Evolutionary conservation across 2,888 invertebrate genomes (phyloP).

Genomic region (Scaptomyza polygonia): DNA sequence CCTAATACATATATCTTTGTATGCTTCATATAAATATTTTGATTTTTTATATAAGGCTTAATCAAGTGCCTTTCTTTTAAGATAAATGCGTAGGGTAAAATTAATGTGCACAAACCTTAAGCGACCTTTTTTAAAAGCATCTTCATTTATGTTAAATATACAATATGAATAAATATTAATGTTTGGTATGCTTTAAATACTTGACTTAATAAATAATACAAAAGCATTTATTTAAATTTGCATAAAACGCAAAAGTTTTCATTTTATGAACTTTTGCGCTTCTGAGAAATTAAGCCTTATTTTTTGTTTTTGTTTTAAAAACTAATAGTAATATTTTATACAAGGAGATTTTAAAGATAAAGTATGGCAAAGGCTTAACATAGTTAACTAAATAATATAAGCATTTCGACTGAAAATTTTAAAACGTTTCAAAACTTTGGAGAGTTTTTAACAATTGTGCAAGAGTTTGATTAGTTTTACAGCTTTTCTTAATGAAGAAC

Average conservation of each 20-base stretch:
- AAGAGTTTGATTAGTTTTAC: too few relatives aligned
- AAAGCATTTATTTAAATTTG: constrained; percentile 11
- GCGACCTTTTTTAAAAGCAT: constrained; percentile 3
- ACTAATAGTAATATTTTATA: constrained; percentile 5
- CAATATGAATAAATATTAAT: constrained; percentile 28
- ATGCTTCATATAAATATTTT: constrained; percentile 13
- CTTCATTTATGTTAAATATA: neutral
- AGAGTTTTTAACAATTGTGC: too few relatives aligned
- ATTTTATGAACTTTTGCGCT: constrained; percentile 12
- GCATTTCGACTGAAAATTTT: constrained; percentile 33
- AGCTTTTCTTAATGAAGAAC: too few relatives aligned
- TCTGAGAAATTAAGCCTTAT: too few relatives aligned
- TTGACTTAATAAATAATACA: constrained; percentile 9
- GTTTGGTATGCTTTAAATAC: constrained; percentile 38
- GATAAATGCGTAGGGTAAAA: constrained; percentile 8
- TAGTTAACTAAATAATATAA: constrained; percentile 8
- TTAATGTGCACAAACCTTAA: constrained; percentile 23
- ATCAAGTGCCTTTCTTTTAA: constrained; percentile 13
- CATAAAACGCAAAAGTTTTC: constrained; percentile 13
- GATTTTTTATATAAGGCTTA: constrained; percentile 3
- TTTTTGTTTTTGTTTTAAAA: too few relatives aligned
- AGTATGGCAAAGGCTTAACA: constrained; percentile 14
- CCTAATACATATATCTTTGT: constrained; percentile 22
- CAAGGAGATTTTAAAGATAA: constrained; percentile 5
- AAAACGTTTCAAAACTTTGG: neutral